Conservation (phyloP, 2,113 vertebrate species). For the Chaetorhynchus papuensis region DNA sequence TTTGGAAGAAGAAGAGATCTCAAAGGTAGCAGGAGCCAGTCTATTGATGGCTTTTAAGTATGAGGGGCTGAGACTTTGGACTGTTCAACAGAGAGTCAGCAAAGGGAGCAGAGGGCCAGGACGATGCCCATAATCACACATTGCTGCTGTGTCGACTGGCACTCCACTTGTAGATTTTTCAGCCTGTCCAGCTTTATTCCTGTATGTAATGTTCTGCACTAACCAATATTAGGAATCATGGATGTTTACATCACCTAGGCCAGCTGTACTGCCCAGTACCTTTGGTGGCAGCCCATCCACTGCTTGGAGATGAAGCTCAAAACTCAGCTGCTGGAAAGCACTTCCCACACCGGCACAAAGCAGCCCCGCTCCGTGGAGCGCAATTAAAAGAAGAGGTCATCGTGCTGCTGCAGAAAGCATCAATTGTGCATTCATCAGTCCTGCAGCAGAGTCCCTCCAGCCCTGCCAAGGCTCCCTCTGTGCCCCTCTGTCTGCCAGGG, state of each 20-base stretch:
- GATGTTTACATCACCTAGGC: not conserved
- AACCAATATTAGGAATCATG: not conserved
- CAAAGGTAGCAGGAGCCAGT: not conserved
- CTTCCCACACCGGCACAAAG: not conserved
- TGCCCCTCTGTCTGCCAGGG: not conserved
- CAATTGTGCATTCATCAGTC: not conserved
- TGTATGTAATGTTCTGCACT: not conserved
- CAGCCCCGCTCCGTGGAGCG: not conserved
- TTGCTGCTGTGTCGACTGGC: not conserved
- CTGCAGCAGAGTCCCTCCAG: not conserved
- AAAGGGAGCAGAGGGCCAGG: not conserved
- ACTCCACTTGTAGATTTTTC: not conserved
- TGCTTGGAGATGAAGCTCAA: not conserved
- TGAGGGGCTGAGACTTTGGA: not conserved
- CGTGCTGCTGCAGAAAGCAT: not conserved
- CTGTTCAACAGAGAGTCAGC: not conserved
- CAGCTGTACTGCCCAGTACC: not conserved
- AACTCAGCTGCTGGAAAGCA: not conserved
- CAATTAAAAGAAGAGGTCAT: not conserved
- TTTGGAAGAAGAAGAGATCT: not conserved
- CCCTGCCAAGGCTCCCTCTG: constrained; percentile 13
- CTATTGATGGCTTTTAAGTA: not conserved
- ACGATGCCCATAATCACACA: too few species aligned
- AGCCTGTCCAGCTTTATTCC: not conserved
- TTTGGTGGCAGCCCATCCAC: not conserved